phyloP scores from a whole-genome alignment of 2,113 vertebrate genomes.

The Caranx ignobilis region DNA sequence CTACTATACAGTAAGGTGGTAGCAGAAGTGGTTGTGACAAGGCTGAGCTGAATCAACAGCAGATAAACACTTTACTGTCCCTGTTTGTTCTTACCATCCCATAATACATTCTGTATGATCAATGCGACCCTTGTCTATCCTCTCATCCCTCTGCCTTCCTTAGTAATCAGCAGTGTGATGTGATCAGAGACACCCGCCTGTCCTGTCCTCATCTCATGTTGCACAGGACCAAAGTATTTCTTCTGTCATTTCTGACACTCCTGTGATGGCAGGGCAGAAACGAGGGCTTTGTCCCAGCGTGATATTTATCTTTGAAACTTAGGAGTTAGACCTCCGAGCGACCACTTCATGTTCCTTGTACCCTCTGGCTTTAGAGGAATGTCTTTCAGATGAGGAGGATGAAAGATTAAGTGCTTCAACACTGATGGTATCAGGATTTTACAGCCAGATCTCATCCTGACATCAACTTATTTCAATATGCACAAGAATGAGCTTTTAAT shows the following conservation, averaged over 20 bases:
- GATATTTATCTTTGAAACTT: conserved; percentile 72
- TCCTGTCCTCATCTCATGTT: conserved; percentile 54
- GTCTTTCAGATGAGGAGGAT: conserved; percentile 59
- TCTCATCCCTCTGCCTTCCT: conserved; percentile 59
- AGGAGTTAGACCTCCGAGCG: conserved; percentile 52
- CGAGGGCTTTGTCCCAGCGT: conserved; percentile 54
- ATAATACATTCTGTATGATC: conserved; percentile 66
- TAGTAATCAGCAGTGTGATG: conserved; percentile 62
- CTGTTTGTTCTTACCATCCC: conserved; percentile 36
- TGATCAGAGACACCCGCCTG: conserved; percentile 65
- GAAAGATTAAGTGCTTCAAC: conserved; percentile 50
- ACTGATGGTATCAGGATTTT: conserved; percentile 26
- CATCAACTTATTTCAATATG: conserved; percentile 33
- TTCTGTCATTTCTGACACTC: conserved; percentile 69
- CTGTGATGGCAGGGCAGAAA: conserved; percentile 57
- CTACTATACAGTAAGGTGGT: background rate
- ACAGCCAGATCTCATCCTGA: conserved; percentile 40
- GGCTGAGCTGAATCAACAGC: conserved; percentile 9
- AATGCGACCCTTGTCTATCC: conserved; percentile 51
- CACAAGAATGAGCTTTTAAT: conserved; percentile 11
- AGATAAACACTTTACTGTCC: conserved; percentile 40
- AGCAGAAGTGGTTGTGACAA: conserved; percentile 12
- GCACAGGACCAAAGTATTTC: conserved; percentile 59
- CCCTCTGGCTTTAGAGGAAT: conserved; percentile 52
- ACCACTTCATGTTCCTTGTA: conserved; percentile 19